These are phyloP conservation scores for Amphipyra berbera DNA, from an alignment of 2,888 invertebrate genomes.

Conservation along the genomic window DNA sequence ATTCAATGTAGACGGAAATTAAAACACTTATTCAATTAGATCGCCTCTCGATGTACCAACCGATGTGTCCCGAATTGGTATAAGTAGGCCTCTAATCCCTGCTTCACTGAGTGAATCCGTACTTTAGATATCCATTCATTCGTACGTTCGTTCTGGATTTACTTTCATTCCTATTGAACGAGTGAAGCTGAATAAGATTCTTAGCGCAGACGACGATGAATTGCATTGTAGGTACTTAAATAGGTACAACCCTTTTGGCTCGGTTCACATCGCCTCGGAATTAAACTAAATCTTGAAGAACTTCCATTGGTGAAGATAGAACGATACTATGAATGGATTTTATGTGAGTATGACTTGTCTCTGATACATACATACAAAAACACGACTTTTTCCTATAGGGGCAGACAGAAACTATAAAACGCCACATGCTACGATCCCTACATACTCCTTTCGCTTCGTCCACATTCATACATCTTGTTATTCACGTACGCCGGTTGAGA, in stretches of 20 bases:
- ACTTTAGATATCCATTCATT: slow-evolving; percentile 68
- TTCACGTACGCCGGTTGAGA: too few relatives aligned
- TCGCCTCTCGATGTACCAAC: slow-evolving; percentile 33
- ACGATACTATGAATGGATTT: neutral
- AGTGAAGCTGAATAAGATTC: slow-evolving; percentile 57
- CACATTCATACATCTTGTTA: too few relatives aligned
- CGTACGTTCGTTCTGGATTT: slow-evolving; percentile 67
- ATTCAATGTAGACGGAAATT: slow-evolving; percentile 33
- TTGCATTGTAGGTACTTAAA: slow-evolving; percentile 8
- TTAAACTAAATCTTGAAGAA: slow-evolving; percentile 7
- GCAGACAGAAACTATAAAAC: too few relatives aligned
- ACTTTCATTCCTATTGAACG: slow-evolving; percentile 75
- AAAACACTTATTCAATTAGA: slow-evolving; percentile 58
- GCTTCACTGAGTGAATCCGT: slow-evolving; percentile 56
- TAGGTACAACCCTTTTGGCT: neutral
- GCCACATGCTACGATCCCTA: too few relatives aligned
- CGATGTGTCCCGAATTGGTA: slow-evolving; percentile 51
- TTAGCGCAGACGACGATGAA: slow-evolving; percentile 31
- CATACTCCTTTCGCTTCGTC: too few relatives aligned
- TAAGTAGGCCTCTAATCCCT: slow-evolving; percentile 52
- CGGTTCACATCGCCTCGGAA: neutral
- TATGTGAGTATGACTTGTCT: neutral
- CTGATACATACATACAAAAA: too few relatives aligned
- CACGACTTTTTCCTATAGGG: too few relatives aligned
- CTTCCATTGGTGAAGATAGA: slow-evolving; percentile 19